Evolutionary conservation across 1,140 invertebrate genomes (phyloP), one percentile per base, ranked within the genome.

Genomic region (Drosophila nannoptera): DNA sequence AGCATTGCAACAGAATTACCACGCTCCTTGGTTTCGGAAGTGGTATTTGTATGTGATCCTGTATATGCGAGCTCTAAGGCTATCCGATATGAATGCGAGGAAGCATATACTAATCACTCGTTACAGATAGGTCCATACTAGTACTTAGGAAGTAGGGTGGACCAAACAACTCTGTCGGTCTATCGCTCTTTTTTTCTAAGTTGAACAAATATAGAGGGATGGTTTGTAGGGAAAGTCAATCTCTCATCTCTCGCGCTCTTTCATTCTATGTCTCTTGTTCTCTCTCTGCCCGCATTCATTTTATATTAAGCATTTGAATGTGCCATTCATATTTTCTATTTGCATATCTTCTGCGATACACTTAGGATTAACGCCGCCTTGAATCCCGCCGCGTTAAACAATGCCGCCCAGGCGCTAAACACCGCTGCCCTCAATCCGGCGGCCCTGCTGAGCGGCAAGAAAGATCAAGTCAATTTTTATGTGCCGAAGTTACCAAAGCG

Each of bases 391-490:
- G 87, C 86, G 71, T 75, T 88, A 70, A 88, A 87, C 63, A 87
- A 88, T 74, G 86, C 86, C 68, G 86, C 86, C 16, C 86, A 87
- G 70, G 86, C 86, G 22, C 73, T 87, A 60, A 87, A 88, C 62
- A 78, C 86, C 48, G 86, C 86, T 63, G 86, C 86, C 22, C 86
- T 88, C 73, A 88, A 88, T 67, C 86, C 86, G 45, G 83, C 86
- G 67, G 55, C 81, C 52, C 59, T 88, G 67, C 80, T 88, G 46
- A 78, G 86, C 53, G 75, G 81, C 63, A 88, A 88, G 74, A 88
- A 88, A 88, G 86, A 88, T 76, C 75, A 76, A 64, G 64, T 88
- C 40, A 86, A 80, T 82, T 88, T 88, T 73, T 88, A 88, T 88
- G 67, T 88, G 43, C 86, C 86, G 63, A 86, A 82, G 60, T 72